Evolutionary conservation across 2,113 vertebrate species (phyloP), one percentile per base, ranked within the genome.

Genomic region (Eulacestoma nigropectus): DNA sequence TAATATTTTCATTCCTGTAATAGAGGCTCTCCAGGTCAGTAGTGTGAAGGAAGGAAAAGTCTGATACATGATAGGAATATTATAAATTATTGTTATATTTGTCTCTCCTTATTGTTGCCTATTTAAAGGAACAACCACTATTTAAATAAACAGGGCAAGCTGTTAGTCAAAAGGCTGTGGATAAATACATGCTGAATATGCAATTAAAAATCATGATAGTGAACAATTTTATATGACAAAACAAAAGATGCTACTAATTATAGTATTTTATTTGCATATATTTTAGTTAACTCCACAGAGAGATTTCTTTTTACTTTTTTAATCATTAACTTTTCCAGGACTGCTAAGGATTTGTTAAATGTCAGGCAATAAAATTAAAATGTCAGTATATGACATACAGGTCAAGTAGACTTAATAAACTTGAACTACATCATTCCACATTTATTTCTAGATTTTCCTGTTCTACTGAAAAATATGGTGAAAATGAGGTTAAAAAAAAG

Each of bases 281-380:
- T 67, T 74, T 72, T 90, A 87, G 77, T 56, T 72, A 91, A 90
- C 41, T 95, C 84, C 89, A 91, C 65, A 79, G 84, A 86, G 64
- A 73, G 26, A 35, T 72, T 93, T 90, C 49, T 91, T 57, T 46
- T 42, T 53, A 52, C 32, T 56, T 65, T 46, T 74, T 90, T 67
- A 92, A 93, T 91, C 59, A 87, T 96, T 96, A 85, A 64, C 23
- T 96, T 94, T 90, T 95, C 82, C 87, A 93, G 93, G 90, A 94
- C 70, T 91, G 63, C 90, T 92, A 91, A 95, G 93, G 95, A 92
- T 96, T 97, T 97, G 77, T 73, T 96, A 98, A 98, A 98, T 98
- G 97, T 98, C 97, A 98, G 84, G 74, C 90, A 95, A 78, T 77
- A 80, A 97, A 97, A 97, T 98, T 97, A 97, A 98, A 98, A 98